phyloP scores from a whole-genome alignment of 2,888 invertebrate genomes.

The Eristalis tenax region DNA sequence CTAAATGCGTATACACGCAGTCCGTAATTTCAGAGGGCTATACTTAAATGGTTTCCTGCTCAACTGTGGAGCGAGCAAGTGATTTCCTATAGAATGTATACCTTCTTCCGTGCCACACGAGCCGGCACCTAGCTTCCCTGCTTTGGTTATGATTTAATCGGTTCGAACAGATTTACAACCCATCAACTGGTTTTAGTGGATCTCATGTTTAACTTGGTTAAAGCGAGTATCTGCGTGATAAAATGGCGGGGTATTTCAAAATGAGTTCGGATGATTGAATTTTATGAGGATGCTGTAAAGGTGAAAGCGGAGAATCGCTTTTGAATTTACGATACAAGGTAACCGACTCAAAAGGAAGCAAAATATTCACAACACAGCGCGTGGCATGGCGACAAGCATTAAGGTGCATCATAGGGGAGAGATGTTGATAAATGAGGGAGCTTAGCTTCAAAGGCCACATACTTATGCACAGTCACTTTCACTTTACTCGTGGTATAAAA shows the following conservation, averaged over 20 bases:
- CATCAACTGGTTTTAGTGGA: constrained; percentile 23
- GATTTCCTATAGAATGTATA: constrained; percentile 33
- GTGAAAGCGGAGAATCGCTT: background rate
- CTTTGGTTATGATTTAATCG: constrained; percentile 56
- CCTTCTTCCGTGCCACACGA: constrained; percentile 50
- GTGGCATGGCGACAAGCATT: too few relatives aligned
- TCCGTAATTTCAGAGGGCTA: constrained; percentile 37
- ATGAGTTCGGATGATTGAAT: background rate
- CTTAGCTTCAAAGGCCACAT: too few relatives aligned
- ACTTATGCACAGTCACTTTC: too few relatives aligned
- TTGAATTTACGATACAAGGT: background rate
- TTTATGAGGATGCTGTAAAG: background rate
- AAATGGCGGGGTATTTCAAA: background rate
- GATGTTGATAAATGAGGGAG: too few relatives aligned
- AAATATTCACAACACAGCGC: background rate
- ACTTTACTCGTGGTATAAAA: too few relatives aligned
- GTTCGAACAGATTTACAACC: constrained; percentile 48
- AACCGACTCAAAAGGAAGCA: background rate
- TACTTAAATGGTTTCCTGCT: constrained; percentile 53
- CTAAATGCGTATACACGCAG: constrained; percentile 34
- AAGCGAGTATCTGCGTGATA: background rate
- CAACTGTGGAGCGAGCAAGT: constrained; percentile 17
- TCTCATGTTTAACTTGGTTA: constrained; percentile 16
- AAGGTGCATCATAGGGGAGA: too few relatives aligned
- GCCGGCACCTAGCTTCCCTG: constrained; percentile 7